Evolutionary conservation across 2,888 invertebrate species (phyloP).

Genomic region (Drosophila maculinotata): DNA sequence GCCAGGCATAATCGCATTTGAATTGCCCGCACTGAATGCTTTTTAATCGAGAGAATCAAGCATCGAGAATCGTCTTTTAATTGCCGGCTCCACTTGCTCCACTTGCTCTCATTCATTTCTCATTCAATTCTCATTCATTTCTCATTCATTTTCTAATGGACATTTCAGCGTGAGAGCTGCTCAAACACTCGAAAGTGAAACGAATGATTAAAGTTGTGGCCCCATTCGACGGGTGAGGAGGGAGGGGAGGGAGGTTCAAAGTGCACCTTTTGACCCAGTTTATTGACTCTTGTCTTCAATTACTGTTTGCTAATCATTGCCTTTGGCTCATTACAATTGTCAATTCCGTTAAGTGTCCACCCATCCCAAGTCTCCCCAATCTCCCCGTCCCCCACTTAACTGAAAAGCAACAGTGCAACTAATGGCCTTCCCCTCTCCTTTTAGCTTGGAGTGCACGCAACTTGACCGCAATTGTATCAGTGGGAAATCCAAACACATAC

Average conservation of each 20-base stretch:
- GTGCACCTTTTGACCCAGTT: conserved; percentile 53
- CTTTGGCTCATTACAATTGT: conserved; percentile 58
- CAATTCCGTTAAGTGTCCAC: conserved; percentile 57
- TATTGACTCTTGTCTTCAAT: conserved; percentile 50
- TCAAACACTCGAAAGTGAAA: conserved; percentile 27
- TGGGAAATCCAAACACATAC: conserved; percentile 12
- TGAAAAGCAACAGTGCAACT: conserved; percentile 32
- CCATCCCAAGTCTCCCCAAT: background rate
- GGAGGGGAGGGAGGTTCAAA: too few species aligned
- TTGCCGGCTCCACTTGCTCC: conserved; percentile 14
- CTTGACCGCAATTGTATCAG: conserved; percentile 68
- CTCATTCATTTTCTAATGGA: conserved; percentile 42
- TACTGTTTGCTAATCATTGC: conserved; percentile 61
- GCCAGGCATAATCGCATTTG: conserved; percentile 52
- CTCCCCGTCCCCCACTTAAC: too few species aligned
- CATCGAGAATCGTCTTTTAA: conserved; percentile 23
- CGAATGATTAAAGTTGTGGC: conserved; percentile 19
- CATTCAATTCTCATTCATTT: too few species aligned
- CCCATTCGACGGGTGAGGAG: conserved; percentile 9
- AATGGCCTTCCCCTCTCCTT: conserved; percentile 32
- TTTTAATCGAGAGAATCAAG: conserved; percentile 24
- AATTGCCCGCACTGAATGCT: conserved; percentile 17
- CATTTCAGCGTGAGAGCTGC: conserved; percentile 44
- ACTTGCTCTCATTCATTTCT: conserved; percentile 12
- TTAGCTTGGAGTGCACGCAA: conserved; percentile 32